phyloP scores from a whole-genome alignment of 2,888 invertebrate genomes.

The Sabatieria punctata region DNA sequence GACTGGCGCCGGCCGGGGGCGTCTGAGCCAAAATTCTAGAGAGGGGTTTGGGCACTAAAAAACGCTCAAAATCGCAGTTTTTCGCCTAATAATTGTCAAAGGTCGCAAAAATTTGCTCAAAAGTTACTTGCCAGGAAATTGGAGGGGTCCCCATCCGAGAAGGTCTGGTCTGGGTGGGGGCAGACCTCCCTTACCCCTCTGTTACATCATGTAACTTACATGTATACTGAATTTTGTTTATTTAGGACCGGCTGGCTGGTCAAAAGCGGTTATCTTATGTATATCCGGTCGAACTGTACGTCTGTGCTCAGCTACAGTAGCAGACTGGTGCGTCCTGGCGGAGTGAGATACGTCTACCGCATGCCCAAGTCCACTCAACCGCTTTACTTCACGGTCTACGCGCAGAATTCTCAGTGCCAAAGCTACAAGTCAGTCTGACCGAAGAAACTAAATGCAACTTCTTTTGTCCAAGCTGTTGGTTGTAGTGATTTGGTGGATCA shows the following conservation, averaged over 20 bases:
- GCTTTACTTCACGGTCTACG: conserved; percentile 20
- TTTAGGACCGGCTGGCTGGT: conserved; percentile 38
- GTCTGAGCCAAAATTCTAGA: no score
- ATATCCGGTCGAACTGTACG: conserved; percentile 39
- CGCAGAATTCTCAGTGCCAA: conserved; percentile 29
- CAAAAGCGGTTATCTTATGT: conserved; percentile 37
- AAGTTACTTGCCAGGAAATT: no score
- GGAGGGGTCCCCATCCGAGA: no score
- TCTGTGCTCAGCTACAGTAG: conserved; percentile 40
- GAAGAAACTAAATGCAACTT: conserved; percentile 6
- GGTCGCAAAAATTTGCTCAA: no score
- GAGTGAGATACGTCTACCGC: conserved; percentile 21
- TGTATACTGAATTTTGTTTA: background rate
- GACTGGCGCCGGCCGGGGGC: no score
- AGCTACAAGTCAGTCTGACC: conserved; percentile 15
- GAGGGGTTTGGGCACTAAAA: no score
- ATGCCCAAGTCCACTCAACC: conserved; percentile 28
- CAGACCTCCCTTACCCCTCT: no score
- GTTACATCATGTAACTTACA: background rate
- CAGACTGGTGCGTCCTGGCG: conserved; percentile 41
- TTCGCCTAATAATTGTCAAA: no score
- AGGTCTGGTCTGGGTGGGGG: no score
- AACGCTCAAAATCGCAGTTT: no score
- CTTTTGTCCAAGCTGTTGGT: conserved; percentile 2
- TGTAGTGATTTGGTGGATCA: conserved; percentile 8